Percentiles rank a stretch among this genome's conserved stretches.
Conservation (phyloP, 2,888 invertebrate species). For the Norana najaformis region DNA sequence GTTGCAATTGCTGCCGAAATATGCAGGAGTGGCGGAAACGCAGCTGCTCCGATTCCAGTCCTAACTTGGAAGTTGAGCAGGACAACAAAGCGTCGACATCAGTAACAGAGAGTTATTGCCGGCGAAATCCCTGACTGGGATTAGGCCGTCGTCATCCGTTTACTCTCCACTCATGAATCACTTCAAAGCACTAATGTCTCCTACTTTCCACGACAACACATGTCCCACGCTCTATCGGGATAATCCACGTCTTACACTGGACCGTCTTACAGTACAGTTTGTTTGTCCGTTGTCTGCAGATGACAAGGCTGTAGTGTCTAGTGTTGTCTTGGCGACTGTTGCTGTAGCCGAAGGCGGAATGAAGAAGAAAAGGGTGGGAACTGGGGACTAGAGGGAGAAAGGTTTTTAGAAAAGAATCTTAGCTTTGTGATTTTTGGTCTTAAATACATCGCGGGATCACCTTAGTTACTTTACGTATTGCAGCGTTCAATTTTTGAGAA, state of each 20-base stretch:
- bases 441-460: background rate
- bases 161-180: background rate
- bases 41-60: too few relatives aligned
- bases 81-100: background rate
- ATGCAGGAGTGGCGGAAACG: background rate
- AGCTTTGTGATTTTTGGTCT: background rate
- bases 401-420: background rate
- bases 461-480: too few relatives aligned
- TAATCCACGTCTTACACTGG: background rate
- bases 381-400: background rate
- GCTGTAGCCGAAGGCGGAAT: background rate
- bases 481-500: too few relatives aligned
- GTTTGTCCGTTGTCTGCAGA: background rate
- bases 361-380: background rate
- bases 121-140: constrained; percentile 13
- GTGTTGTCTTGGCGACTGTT: background rate
- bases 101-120: background rate
- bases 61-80: too few relatives aligned
- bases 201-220: background rate
- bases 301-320: too few relatives aligned
- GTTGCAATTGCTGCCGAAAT: background rate
- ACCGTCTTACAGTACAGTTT: background rate
- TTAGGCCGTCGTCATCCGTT: background rate
- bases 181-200: background rate
- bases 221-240: background rate